These are phyloP conservation scores for Perithous albicinctus DNA, from an alignment of 2,888 invertebrate genomes.

Conservation along the genomic window DNA sequence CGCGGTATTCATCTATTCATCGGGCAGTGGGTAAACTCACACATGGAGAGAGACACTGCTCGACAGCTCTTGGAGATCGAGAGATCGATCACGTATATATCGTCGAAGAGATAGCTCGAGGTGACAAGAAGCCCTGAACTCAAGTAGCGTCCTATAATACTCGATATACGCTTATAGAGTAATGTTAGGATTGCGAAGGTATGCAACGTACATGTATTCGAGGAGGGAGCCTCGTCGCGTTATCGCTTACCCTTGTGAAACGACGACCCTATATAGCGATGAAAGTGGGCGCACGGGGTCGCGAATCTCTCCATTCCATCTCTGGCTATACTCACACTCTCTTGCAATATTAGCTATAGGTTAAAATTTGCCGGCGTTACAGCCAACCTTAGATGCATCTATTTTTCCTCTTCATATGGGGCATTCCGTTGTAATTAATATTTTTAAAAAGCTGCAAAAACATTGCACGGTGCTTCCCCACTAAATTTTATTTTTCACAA, in stretches of 20 bases:
- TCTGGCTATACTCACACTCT: constrained; percentile 3
- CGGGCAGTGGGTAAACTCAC: constrained; percentile 25
- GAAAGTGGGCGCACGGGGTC: neutral
- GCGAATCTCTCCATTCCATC: constrained; percentile 28
- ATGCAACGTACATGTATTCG: neutral
- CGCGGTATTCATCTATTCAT: constrained; percentile 4
- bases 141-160: neutral
- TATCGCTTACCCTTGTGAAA: constrained; percentile 37
- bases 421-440: too few relatives aligned
- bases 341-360: neutral
- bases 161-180: neutral
- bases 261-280: neutral
- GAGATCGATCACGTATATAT: constrained; percentile 38
- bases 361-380: constrained; percentile 62
- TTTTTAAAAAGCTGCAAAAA: too few relatives aligned
- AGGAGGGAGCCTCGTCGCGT: constrained; percentile 20
- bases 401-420: constrained; percentile 47
- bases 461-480: too few relatives aligned
- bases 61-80: constrained; percentile 18
- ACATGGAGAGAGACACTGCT: constrained; percentile 11
- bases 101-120: constrained; percentile 2
- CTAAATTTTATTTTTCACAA: too few relatives aligned
- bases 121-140: constrained; percentile 32
- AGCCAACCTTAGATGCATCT: constrained; percentile 54
- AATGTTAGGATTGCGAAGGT: neutral